phyloP scores from a whole-genome alignment of 2,888 invertebrate genomes.

The Nudaria mundana region DNA sequence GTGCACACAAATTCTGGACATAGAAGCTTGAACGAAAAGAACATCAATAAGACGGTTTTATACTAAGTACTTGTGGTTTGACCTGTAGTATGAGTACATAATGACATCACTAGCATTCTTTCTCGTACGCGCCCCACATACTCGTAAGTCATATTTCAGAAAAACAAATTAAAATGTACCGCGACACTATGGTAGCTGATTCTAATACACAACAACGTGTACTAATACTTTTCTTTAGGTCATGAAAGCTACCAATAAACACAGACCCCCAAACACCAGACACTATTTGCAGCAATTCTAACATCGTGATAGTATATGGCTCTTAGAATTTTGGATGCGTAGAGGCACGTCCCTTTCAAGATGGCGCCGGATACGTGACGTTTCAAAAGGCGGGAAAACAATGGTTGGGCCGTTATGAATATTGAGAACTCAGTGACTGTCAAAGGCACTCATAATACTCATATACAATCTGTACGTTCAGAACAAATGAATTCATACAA shows the following conservation, averaged over 20 bases:
- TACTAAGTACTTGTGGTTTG: slow-evolving; percentile 24
- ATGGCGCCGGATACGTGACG: slow-evolving; percentile 75
- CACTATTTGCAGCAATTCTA: slow-evolving; percentile 23
- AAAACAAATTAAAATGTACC: slow-evolving; percentile 51
- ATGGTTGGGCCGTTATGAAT: slow-evolving; percentile 73
- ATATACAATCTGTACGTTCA: slow-evolving; percentile 50
- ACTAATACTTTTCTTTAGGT: slow-evolving; percentile 75
- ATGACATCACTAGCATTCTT: slow-evolving; percentile 39
- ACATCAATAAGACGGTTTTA: no score
- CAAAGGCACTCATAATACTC: slow-evolving; percentile 53
- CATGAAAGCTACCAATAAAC: slow-evolving; percentile 57
- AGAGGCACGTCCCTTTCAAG: slow-evolving; percentile 68
- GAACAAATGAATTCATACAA: slow-evolving; percentile 42
- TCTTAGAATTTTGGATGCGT: slow-evolving; percentile 54
- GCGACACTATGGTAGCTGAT: slow-evolving; percentile 48
- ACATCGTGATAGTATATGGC: slow-evolving; percentile 37
- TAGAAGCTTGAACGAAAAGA: no score
- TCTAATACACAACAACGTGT: slow-evolving; percentile 53
- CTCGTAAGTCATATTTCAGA: slow-evolving; percentile 42
- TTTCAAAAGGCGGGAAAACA: slow-evolving; percentile 68
- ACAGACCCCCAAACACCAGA: slow-evolving; percentile 43
- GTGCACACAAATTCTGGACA: no score
- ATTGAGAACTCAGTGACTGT: slow-evolving; percentile 64
- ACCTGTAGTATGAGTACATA: slow-evolving; percentile 18
- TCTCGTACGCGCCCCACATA: slow-evolving; percentile 43